Evolutionary conservation across 2,113 vertebrate species (phyloP), one percentile per base, ranked within the genome.

Genomic region (Hippocampus zosterae): DNA sequence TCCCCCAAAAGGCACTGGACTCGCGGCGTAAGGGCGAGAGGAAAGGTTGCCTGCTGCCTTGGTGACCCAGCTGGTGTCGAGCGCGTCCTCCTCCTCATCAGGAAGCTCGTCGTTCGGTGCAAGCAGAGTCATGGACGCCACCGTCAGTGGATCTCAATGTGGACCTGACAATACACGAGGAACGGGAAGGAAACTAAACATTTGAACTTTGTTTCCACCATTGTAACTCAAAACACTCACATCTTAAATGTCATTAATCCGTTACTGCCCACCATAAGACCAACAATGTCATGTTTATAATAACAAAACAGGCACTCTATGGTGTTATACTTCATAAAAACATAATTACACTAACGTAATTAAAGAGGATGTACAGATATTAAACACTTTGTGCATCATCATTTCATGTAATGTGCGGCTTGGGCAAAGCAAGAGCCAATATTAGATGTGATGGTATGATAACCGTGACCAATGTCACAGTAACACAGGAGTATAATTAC

Each of bases 111-210:
- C 15, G 23, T 52, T 33, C 15, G 48, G 65, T 72, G 21, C 69
- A 69, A 69, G 70, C 1, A 9, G 40, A 33, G 65, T 21, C 70
- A 63, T 41, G 9, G 64, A 55, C 8, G 52, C 53, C 52, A 29
- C 16, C 27, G 57, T 92, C 89, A 93, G 80, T 92, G 92, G 72
- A 93, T 93, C 86, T 93, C 92, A 69, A 93, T 93, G 81, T 93
- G 92, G 60, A 93, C 92, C 92, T 93, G 81, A 55, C 8, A 2
- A 55, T 10, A 2, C 1, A 53, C 2, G 3, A 53, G 52, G 0
- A 11, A 21, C 0, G 6, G 50, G 19, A 21, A 52, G 50, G 1
- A 52, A 52, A 52, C 2, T 21, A 8, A 52, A 52, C 19, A 0
- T 1, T 21, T 8, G 50, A 8, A 52, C 16, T 50, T 50, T 4